Conservation (phyloP, 2,888 invertebrate genomes). For the Brachylomia viminalis region DNA sequence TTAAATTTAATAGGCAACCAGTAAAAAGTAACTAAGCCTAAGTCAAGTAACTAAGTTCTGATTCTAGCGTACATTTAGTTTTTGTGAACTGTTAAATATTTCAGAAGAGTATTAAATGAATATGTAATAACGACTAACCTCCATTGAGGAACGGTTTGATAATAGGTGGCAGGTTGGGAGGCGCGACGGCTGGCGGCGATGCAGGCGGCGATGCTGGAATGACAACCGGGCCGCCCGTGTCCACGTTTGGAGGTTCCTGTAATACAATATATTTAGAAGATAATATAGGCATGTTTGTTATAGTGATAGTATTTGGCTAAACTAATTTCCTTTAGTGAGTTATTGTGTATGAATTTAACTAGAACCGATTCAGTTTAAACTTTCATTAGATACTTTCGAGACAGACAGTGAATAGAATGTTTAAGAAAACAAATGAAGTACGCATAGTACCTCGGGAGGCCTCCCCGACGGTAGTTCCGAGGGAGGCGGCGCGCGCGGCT, state of each 20-base stretch:
- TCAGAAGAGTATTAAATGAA: neutral
- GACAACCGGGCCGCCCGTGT: slow-evolving; percentile 76
- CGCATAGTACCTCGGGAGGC: slow-evolving; percentile 81
- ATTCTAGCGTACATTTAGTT: neutral
- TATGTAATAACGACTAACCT: slow-evolving; percentile 73
- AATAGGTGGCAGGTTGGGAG: slow-evolving; percentile 86
- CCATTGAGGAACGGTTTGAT: slow-evolving; percentile 89
- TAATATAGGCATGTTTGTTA: neutral
- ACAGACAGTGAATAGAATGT: neutral
- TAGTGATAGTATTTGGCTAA: neutral
- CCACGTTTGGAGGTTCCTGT: slow-evolving; percentile 84
- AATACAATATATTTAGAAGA: slow-evolving; percentile 29
- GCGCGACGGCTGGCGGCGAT: slow-evolving; percentile 75
- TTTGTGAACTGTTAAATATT: neutral
- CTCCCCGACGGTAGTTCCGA: slow-evolving; percentile 83
- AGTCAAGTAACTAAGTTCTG: too few species aligned
- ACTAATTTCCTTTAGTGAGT: neutral
- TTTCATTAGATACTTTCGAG: neutral
- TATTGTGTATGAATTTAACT: neutral
- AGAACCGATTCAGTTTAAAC: neutral
- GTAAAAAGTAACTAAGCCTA: too few species aligned
- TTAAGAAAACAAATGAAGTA: neutral
- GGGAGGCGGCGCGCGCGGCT: slow-evolving; percentile 74
- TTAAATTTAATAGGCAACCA: too few species aligned
- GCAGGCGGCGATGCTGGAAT: slow-evolving; percentile 75